These are phyloP conservation scores for Aegithalos caudatus DNA, from an alignment of 2,113 vertebrate genomes.

Conservation along the genomic window DNA sequence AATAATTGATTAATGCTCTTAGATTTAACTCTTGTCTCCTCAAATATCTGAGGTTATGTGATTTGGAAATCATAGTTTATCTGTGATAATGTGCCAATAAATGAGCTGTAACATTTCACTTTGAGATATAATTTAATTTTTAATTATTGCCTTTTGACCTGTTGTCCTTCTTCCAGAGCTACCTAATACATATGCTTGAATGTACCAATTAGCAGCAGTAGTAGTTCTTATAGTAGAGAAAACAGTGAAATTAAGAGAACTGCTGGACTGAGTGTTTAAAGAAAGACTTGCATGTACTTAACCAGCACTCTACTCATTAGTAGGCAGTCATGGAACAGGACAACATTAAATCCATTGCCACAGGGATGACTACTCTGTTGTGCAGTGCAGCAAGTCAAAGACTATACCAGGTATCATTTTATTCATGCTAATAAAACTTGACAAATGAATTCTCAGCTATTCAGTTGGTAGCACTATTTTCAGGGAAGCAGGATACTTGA, in stretches of 20 bases:
- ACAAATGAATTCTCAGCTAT: not conserved
- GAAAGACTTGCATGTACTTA: not conserved
- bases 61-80: not conserved
- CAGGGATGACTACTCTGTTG: not conserved
- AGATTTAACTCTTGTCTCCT: not conserved
- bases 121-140: not conserved
- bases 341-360: not conserved
- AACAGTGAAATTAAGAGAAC: not conserved
- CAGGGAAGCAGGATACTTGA: not conserved
- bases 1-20: not conserved
- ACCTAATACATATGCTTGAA: not conserved
- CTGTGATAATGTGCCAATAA: not conserved
- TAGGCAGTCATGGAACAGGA: not conserved
- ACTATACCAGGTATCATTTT: not conserved
- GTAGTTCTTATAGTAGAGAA: not conserved
- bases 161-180: not conserved
- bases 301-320: not conserved
- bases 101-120: not conserved
- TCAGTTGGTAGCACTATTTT: not conserved
- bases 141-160: not conserved
- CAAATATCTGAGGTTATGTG: not conserved
- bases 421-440: not conserved
- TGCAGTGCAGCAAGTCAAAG: not conserved
- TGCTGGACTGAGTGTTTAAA: not conserved
- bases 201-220: not conserved